Evolutionary conservation across 2,797 vertebrate genomes (phyloP), one percentile per base, ranked within the genome.

Genomic region (Eupleurogrammus muticus): DNA sequence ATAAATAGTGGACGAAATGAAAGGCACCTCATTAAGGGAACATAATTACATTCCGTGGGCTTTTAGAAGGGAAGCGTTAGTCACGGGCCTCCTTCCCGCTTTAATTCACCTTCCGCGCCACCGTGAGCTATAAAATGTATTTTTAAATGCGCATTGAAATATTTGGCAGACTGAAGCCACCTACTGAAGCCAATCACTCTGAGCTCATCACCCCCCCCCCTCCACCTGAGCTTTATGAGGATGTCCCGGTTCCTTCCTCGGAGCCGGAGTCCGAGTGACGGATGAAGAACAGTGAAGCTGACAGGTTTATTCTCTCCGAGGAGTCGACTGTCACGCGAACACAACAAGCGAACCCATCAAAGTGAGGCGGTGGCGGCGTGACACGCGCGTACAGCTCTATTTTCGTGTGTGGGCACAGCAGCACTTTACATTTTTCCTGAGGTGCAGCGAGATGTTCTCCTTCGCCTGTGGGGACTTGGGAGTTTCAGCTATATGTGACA

Each of bases 291-390:
- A 59, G 64, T 6, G 0, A 56, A 35, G 75, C 70, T 40, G 63
- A 69, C 77, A 80, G 68, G 46, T 69, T n/a, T 44, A 35, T 1
- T 62, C 74, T 71, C 74, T 71, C 62, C 3, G 56, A 50, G 53
- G 69, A 80, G 49, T 52, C 68, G 60, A 53, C 73, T 65, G 79
- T 67, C 76, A 54, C 42, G 1, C 46, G 4, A 64, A 77, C 69
- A 51, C 49, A 28, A 67, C 63, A 1, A 64, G 19, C 38, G 62
- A 20, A 65, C 19, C n/a, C 56, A 35, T 72, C 64, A 50, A 24
- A 0, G 14, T 12, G 66, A 59, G 10, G 68, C 36, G 6, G n/a
- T 17, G 56, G 55, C 75, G 3, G 51, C 1, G 0, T 42, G 36
- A 61, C 70, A 38, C 66, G 52, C 40, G 53, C 56, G 3, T 0